Conservation (phyloP, 2,113 vertebrate species). For the Euleptes europaea region DNA sequence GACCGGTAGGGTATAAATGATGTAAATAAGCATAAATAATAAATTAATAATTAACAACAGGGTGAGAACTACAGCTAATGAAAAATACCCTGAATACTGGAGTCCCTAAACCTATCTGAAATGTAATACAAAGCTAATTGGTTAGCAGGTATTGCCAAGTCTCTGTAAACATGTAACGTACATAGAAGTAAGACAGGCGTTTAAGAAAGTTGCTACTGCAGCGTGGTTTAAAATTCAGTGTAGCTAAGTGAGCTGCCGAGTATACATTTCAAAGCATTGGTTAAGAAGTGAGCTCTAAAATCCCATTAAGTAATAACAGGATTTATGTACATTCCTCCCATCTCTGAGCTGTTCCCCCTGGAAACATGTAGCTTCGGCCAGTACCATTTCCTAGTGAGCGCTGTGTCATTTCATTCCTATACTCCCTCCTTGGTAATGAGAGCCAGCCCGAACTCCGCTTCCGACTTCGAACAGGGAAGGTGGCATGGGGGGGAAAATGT, state of each 20-base stretch:
- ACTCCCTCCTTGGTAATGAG: constrained; percentile 57
- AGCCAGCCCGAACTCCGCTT: constrained; percentile 50
- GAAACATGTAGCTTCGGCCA: constrained; percentile 59
- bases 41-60: not conserved
- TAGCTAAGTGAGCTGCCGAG: constrained; percentile 48
- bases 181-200: not conserved
- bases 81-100: not conserved
- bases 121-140: too few species aligned
- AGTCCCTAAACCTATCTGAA: not conserved
- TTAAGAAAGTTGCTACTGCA: constrained; percentile 50
- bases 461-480: constrained; percentile 53
- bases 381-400: constrained; percentile 56
- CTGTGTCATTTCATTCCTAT: constrained; percentile 53
- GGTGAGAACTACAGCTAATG: not conserved
- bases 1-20: too few species aligned
- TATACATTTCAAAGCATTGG: constrained; percentile 61
- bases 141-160: not conserved
- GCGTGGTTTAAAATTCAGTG: constrained; percentile 14
- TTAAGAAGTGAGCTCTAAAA: constrained; percentile 66
- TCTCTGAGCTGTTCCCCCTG: constrained; percentile 65
- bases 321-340: constrained; percentile 73
- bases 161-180: not conserved
- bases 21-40: too few species aligned
- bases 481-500: not conserved
- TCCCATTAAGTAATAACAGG: constrained; percentile 73